Conservation (phyloP, 2,797 vertebrate species). For the Acanthornis magna region DNA sequence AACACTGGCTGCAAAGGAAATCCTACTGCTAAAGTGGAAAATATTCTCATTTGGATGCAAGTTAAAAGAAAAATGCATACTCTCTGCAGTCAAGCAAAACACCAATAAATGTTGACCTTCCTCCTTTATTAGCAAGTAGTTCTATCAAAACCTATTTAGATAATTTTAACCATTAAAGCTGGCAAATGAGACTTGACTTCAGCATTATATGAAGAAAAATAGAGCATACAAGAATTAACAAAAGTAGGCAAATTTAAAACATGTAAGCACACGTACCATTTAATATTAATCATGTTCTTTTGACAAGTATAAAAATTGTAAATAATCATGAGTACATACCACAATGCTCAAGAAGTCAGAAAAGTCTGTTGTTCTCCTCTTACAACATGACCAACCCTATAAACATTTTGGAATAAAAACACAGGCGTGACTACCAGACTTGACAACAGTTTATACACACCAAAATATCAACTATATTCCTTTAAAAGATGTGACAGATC, state of each 20-base stretch:
- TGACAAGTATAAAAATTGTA: background rate
- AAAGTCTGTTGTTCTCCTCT: constrained; percentile 95
- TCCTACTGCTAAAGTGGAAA: background rate
- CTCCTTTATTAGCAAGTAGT: background rate
- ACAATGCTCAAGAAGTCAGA: constrained; percentile 97
- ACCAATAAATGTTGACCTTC: background rate
- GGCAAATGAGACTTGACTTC: background rate
- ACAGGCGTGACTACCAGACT: background rate
- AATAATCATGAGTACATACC: constrained; percentile 76
- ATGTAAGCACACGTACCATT: background rate
- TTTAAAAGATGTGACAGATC: background rate
- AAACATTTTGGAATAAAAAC: constrained; percentile 28
- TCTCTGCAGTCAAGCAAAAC: background rate
- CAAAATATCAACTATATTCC: background rate
- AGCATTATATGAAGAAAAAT: background rate
- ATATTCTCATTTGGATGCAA: background rate
- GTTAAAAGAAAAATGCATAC: background rate
- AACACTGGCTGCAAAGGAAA: background rate
- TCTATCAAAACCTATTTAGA: background rate
- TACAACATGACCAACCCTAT: constrained; percentile 98
- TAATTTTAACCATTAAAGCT: background rate
- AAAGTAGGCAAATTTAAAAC: background rate
- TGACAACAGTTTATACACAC: background rate
- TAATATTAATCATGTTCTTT: background rate
- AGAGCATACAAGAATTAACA: background rate